Percentiles rank a stretch among this genome's conserved stretches.
Conservation (phyloP, 2,888 invertebrate genomes). For the Neelides folsomi region DNA sequence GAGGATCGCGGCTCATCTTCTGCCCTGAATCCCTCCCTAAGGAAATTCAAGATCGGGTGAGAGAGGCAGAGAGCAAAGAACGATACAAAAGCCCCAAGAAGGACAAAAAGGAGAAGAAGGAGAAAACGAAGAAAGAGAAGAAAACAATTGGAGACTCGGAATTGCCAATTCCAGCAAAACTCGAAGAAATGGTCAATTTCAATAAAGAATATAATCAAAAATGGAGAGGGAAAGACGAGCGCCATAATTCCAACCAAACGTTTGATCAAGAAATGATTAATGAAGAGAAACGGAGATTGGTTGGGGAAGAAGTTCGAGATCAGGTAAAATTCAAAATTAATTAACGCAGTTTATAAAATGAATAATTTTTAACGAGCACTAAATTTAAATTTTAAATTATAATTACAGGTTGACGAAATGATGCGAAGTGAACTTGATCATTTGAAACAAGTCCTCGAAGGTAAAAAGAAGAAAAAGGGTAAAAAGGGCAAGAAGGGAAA, state of each 20-base stretch:
- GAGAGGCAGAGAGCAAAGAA: neutral
- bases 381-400: no score
- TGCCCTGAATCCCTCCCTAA: conserved; percentile 38
- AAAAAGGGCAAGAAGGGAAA: conserved; percentile 42
- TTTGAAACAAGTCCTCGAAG: conserved; percentile 8
- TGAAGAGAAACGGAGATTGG: conserved; percentile 63
- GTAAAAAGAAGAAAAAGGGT: conserved; percentile 49
- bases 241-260: conserved; percentile 56
- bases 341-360: neutral
- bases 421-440: conserved; percentile 6
- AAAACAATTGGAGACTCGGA: conserved; percentile 46
- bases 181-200: conserved; percentile 55
- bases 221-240: conserved; percentile 71
- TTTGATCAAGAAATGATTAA: conserved; percentile 72
- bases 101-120: conserved; percentile 58
- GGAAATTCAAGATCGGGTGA: conserved; percentile 13
- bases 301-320: conserved; percentile 68
- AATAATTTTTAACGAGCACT: conserved; percentile 6
- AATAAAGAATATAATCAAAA: conserved; percentile 62
- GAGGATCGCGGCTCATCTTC: conserved; percentile 72
- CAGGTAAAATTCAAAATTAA: conserved; percentile 50
- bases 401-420: neutral
- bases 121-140: conserved; percentile 37
- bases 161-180: conserved; percentile 55
- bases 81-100: conserved; percentile 43